Evolutionary conservation across 2,888 invertebrate genomes (phyloP).

Genomic region (Noctua janthe): DNA sequence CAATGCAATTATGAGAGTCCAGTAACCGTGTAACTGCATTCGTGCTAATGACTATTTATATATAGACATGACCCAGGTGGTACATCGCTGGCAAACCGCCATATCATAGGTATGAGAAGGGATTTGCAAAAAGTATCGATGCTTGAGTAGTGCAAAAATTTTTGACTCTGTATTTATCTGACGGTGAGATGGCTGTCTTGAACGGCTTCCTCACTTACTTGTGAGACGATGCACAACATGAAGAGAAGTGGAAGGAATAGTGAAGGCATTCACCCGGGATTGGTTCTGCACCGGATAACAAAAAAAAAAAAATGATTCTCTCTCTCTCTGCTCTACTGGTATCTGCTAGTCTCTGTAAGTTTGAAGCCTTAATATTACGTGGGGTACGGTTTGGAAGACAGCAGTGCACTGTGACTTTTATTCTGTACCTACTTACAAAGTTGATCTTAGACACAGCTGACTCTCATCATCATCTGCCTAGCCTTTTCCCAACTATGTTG

Average conservation of each 20-base stretch:
- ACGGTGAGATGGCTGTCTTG: neutral
- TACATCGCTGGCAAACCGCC: constrained; percentile 54
- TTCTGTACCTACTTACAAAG: neutral
- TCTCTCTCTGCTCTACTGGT: neutral
- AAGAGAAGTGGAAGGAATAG: neutral
- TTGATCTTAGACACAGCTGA: neutral
- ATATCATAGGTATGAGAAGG: constrained; percentile 15
- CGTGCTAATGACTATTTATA: constrained; percentile 70
- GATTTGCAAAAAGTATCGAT: constrained; percentile 36
- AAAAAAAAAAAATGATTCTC: neutral
- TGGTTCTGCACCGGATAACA: neutral
- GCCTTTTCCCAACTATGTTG: too few species aligned
- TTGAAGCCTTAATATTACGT: neutral
- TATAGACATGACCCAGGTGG: constrained; percentile 76
- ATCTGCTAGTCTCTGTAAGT: neutral
- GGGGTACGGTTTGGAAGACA: neutral
- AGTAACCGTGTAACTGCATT: constrained; percentile 53
- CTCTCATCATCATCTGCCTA: neutral
- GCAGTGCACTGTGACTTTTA: neutral
- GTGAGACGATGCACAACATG: neutral
- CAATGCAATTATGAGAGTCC: constrained; percentile 61
- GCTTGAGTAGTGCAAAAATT: neutral
- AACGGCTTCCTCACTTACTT: neutral
- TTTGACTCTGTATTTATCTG: neutral
- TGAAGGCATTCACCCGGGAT: neutral